Conservation (phyloP, 2,888 invertebrate genomes). For the Eristalinus sepulchralis region DNA sequence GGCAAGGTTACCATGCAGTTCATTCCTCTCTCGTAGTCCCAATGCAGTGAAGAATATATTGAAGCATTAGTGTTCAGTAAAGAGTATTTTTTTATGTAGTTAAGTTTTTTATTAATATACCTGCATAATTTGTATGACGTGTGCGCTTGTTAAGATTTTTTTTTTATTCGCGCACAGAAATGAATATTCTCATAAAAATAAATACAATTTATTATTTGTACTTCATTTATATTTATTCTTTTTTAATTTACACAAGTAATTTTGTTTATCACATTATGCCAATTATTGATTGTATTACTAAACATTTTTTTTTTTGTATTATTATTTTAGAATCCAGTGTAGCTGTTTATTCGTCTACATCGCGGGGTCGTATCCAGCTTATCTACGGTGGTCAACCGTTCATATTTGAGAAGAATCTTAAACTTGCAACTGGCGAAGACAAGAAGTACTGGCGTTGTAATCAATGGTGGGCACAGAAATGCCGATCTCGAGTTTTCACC, state of each 20-base stretch:
- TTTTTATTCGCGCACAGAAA: too few species aligned
- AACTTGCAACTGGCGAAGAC: conserved; percentile 77
- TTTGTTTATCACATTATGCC: conserved; percentile 1
- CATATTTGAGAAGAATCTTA: conserved; percentile 80
- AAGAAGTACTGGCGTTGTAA: conserved; percentile 81
- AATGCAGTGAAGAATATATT: background rate
- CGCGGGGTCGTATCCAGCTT: conserved; percentile 80
- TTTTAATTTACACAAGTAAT: conserved; percentile 2
- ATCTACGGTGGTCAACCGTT: conserved; percentile 81
- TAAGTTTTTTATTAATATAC: too few species aligned
- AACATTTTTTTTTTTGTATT: background rate
- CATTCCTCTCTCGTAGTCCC: background rate
- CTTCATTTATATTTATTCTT: background rate
- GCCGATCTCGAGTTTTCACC: conserved; percentile 80
- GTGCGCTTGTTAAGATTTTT: too few species aligned
- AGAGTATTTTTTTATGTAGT: background rate
- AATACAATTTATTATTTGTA: background rate
- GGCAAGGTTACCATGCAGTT: too few species aligned
- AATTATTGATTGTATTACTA: background rate
- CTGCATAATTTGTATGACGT: too few species aligned
- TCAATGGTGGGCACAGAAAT: conserved; percentile 81
- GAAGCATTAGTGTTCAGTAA: background rate
- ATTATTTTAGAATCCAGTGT: conserved; percentile 75
- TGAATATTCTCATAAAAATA: background rate
- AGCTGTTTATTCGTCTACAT: conserved; percentile 80